These are phyloP conservation scores for Chlamydotis undulata DNA, from an alignment of 2,113 vertebrate species.

Conservation along the genomic window DNA sequence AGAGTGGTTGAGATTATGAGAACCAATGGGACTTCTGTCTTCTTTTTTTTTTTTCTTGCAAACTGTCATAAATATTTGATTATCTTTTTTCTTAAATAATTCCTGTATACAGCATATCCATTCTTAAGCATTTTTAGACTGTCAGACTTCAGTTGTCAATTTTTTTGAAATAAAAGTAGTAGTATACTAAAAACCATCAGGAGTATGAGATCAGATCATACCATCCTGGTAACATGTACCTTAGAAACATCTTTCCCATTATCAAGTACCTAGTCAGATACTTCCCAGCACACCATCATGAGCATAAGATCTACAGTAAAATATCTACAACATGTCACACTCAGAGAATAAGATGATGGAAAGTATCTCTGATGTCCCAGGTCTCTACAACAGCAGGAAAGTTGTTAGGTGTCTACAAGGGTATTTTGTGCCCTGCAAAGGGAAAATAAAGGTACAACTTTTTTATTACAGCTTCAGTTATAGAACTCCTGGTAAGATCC, in stretches of 20 bases:
- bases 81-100: background rate
- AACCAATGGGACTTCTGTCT: background rate
- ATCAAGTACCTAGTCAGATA: rapidly evolving
- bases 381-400: background rate
- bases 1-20: background rate
- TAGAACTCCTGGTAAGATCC: background rate
- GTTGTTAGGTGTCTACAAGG: background rate
- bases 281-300: rapidly evolving
- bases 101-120: background rate
- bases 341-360: background rate
- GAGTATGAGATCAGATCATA: background rate
- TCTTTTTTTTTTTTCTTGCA: background rate
- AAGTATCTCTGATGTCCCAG: background rate
- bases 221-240: background rate
- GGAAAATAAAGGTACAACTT: background rate
- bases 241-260: background rate
- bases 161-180: background rate
- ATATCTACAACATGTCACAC: background rate
- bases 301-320: background rate
- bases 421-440: background rate
- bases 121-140: background rate
- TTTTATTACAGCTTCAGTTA: background rate
- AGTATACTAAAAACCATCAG: background rate
- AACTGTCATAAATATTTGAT: background rate
- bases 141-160: background rate